Conservation (phyloP, 2,113 vertebrate species). For the Ciconia stormi region DNA sequence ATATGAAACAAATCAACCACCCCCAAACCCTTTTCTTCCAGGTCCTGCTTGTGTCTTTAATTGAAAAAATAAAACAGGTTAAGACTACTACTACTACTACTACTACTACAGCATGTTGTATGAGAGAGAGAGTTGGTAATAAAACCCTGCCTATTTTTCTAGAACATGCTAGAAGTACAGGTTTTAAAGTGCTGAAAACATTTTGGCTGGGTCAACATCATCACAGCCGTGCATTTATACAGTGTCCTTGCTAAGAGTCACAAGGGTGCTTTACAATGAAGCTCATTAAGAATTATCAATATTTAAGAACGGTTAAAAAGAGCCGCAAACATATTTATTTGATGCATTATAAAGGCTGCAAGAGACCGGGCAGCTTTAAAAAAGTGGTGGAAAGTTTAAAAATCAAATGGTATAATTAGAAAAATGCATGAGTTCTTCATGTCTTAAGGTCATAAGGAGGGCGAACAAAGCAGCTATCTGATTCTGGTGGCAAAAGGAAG, state of each 20-base stretch:
- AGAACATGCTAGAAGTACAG: background rate
- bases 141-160: background rate
- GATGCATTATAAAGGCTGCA: background rate
- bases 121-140: background rate
- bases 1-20: background rate
- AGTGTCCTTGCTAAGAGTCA: background rate
- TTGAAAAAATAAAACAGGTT: background rate
- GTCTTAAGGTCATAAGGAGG: background rate
- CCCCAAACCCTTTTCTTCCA: background rate
- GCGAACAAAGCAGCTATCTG: background rate
- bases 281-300: conserved; percentile 21
- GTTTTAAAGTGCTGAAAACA: background rate
- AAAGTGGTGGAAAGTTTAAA: background rate
- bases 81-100: background rate
- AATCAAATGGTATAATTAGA: background rate
- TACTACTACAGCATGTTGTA: background rate
- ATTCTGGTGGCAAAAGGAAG: background rate
- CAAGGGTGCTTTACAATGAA: background rate
- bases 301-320: background rate
- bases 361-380: background rate
- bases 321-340: background rate
- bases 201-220: conserved; percentile 7
- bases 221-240: background rate
- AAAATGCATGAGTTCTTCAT: background rate
- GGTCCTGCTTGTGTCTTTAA: background rate